Evolutionary conservation across 2,797 vertebrate genomes (phyloP).

Genomic region (Thripadectes ignobilis): DNA sequence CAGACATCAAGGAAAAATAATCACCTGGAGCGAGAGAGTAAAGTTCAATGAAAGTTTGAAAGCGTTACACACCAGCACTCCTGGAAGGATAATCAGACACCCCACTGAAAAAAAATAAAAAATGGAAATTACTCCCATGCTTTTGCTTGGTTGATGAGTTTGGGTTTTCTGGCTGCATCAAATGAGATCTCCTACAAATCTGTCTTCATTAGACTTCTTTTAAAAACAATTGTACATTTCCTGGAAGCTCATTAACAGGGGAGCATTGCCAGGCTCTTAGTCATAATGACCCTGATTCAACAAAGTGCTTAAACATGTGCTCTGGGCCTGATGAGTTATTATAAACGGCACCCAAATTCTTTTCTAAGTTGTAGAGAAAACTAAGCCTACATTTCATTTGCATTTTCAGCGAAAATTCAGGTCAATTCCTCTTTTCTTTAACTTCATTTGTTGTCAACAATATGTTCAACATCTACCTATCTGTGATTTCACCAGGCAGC

Average conservation of each 20-base stretch:
- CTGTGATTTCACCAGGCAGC: neutral
- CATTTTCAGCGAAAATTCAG: neutral
- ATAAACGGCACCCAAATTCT: neutral
- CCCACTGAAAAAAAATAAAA: neutral
- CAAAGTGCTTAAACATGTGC: constrained; percentile 41
- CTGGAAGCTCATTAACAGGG: constrained; percentile 72
- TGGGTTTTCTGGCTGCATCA: constrained; percentile 73
- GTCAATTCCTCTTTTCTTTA: neutral
- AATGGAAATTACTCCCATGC: constrained; percentile 49
- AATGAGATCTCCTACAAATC: constrained; percentile 72
- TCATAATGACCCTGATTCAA: constrained; percentile 65
- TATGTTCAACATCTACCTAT: neutral
- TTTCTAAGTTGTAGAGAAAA: neutral
- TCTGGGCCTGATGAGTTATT: constrained; percentile 20
- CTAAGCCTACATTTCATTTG: neutral
- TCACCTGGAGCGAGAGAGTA: constrained; percentile 13
- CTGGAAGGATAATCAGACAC: constrained; percentile 67
- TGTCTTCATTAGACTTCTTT: constrained; percentile 75
- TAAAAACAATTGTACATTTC: constrained; percentile 73
- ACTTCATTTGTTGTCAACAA: neutral
- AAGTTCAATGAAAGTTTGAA: constrained; percentile 74
- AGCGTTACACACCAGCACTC: constrained; percentile 32
- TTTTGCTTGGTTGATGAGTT: constrained; percentile 70
- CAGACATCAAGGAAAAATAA: constrained; percentile 44
- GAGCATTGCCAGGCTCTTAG: constrained; percentile 62